A percentile compares a stretch with the other conserved stretches of the same genome.
phyloP scores from a whole-genome alignment of 1,140 invertebrate species.

The Zaprionus nigranus region DNA sequence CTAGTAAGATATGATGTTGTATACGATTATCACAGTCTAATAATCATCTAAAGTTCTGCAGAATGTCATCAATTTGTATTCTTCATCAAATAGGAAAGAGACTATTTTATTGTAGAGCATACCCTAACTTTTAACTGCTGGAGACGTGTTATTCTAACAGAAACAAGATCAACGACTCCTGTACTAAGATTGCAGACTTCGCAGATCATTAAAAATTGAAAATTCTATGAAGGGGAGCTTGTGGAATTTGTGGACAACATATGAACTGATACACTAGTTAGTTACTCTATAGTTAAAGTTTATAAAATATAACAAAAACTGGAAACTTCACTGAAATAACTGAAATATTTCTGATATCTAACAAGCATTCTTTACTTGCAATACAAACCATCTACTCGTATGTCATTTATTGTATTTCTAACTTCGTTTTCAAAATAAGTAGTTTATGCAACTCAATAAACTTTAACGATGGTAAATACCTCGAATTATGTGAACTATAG shows the following conservation, averaged over 20 bases:
- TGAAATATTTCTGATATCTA: neutral
- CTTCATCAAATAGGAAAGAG: neutral
- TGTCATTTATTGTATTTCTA: no score
- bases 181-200: neutral
- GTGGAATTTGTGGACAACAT: neutral
- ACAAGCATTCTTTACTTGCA: neutral
- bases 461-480: no score
- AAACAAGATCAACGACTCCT: slow-evolving; percentile 9
- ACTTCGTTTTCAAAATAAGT: no score
- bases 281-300: neutral
- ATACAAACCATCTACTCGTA: no score
- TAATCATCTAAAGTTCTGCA: neutral
- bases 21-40: neutral
- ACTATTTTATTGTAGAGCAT: neutral
- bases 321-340: no score
- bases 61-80: neutral
- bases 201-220: neutral
- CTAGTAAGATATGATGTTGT: neutral
- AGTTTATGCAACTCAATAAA: no score
- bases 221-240: neutral
- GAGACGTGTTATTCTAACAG: neutral
- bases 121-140: neutral
- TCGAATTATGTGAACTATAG: no score
- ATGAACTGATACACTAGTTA: neutral
- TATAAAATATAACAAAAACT: no score